Evolutionary conservation across 35 echinoderm and acorn worm genomes (phyloP).

Genomic region (Patiria miniata): DNA sequence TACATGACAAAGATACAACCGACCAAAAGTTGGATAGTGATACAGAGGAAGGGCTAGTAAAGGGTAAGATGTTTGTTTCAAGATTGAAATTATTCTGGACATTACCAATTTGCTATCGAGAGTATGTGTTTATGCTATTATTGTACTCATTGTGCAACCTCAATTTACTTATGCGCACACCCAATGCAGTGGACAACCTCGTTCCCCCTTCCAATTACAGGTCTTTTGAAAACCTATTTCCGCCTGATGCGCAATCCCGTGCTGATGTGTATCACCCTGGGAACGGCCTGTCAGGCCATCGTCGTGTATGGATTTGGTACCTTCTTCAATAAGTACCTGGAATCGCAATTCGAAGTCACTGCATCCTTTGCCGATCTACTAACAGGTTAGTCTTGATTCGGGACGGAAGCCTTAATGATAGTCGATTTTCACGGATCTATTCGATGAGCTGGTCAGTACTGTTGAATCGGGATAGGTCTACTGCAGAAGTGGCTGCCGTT

Average conservation of each 20-base stretch:
- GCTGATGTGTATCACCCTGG: constrained; percentile 1
- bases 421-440: too few relatives aligned
- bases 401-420: too few relatives aligned
- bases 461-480: too few relatives aligned
- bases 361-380: constrained; percentile 29
- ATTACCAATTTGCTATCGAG: too few relatives aligned
- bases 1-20: neutral
- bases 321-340: constrained; percentile 33
- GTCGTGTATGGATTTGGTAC: constrained; percentile 10
- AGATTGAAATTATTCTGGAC: too few relatives aligned
- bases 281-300: neutral
- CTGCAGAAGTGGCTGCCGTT: too few relatives aligned
- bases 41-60: neutral
- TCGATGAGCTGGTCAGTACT: too few relatives aligned
- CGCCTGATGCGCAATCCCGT: neutral
- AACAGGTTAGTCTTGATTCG: constrained; percentile 25
- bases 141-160: too few relatives aligned
- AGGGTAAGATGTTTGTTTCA: neutral
- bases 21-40: neutral
- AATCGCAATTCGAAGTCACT: constrained; percentile 32
- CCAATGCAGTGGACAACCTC: neutral
- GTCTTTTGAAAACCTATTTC: neutral
- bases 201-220: neutral
- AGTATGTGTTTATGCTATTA: too few relatives aligned
- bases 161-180: too few relatives aligned